Conservation (phyloP, 2,113 vertebrate species). For the Labrus mixtus region DNA sequence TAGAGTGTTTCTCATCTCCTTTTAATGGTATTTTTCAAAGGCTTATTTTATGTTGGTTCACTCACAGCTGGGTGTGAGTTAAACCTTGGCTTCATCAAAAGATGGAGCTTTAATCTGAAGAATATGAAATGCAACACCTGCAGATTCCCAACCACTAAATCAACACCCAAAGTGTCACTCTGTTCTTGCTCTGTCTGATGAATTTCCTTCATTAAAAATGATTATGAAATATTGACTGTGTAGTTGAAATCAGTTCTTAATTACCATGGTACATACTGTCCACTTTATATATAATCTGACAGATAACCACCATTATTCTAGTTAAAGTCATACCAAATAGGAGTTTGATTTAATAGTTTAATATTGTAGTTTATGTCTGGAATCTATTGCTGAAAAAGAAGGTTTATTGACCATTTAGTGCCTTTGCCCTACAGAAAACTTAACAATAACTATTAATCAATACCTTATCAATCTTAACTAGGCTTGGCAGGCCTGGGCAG, state of each 20-base stretch:
- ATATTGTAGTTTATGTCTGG: background rate
- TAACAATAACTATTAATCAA: background rate
- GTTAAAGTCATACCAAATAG: background rate
- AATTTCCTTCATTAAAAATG: conserved; percentile 28
- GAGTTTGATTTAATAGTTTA: background rate
- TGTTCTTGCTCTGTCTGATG: conserved; percentile 27
- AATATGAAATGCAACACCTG: conserved; percentile 67
- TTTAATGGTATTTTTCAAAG: conserved; percentile 75
- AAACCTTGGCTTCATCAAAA: conserved; percentile 79
- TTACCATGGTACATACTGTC: background rate
- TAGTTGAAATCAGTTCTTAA: background rate
- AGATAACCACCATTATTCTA: background rate
- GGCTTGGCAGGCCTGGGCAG: background rate
- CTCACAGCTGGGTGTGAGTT: conserved; percentile 68
- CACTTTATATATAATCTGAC: background rate
- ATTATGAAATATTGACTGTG: conserved; percentile 4
- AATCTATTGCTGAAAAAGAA: background rate
- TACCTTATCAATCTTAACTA: background rate
- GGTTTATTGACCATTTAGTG: background rate
- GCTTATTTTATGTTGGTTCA: conserved; percentile 73
- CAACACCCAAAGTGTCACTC: conserved; percentile 25
- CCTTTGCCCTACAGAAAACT: background rate
- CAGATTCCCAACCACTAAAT: conserved; percentile 36
- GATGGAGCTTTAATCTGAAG: conserved; percentile 61
- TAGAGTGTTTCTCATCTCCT: conserved; percentile 65